A percentile compares a stretch with the other conserved stretches of the same genome.
Evolutionary conservation across 2,113 vertebrate species (phyloP).

Genomic region (Proteles cristata): DNA sequence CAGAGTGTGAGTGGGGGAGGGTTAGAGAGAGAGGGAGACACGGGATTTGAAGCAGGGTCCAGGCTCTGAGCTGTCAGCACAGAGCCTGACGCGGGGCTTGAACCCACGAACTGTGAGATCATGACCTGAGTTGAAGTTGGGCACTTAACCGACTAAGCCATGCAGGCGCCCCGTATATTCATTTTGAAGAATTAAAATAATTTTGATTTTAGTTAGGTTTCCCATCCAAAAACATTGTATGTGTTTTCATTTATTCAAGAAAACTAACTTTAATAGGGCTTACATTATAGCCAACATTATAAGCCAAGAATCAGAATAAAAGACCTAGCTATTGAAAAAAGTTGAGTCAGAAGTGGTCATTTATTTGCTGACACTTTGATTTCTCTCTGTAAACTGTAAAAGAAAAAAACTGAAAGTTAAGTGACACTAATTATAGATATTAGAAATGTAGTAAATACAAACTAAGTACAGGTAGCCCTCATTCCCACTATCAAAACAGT

Average conservation of each 20-base stretch:
- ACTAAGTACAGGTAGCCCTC: background rate
- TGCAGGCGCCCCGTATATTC: too few species aligned
- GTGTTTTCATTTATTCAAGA: background rate
- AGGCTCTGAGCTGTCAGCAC: too few species aligned
- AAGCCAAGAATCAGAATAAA: conserved; percentile 14
- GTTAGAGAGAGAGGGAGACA: too few species aligned
- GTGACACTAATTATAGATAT: background rate
- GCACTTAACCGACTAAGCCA: too few species aligned
- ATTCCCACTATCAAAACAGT: background rate
- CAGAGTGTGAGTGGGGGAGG: too few species aligned
- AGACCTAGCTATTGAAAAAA: background rate
- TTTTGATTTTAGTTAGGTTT: background rate
- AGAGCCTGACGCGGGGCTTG: too few species aligned
- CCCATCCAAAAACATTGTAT: background rate
- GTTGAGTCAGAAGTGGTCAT: background rate
- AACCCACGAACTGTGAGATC: too few species aligned
- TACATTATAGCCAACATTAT: background rate
- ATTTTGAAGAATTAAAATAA: too few species aligned
- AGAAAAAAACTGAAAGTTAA: background rate
- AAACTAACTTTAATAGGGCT: background rate
- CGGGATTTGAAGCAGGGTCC: too few species aligned
- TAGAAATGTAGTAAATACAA: conserved; percentile 11
- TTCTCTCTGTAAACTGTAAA: background rate
- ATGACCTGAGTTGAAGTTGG: too few species aligned
- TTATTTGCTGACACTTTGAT: conserved; percentile 18